Evolutionary conservation across 2,888 invertebrate genomes (phyloP).

Genomic region (Harpalus rubripes): DNA sequence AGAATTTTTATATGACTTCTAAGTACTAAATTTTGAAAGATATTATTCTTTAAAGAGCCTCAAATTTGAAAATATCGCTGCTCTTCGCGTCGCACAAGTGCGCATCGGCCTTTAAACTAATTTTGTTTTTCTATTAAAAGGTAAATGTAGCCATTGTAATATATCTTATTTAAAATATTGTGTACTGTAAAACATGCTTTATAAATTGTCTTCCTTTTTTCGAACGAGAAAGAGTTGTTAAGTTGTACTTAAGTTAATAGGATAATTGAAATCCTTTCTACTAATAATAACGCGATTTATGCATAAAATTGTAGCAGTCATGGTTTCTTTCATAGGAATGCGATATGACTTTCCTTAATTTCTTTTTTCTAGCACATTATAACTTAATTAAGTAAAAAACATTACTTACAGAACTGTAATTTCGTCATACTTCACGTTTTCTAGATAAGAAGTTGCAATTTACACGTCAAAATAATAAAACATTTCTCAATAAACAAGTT

Average conservation of each 20-base stretch:
- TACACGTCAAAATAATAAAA: not conserved
- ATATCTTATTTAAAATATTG: too few species aligned
- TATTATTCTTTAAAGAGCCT: too few species aligned
- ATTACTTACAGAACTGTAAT: slow-evolving; percentile 2
- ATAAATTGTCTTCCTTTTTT: not conserved
- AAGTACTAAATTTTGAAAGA: too few species aligned
- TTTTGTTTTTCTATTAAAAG: too few species aligned
- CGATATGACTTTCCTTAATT: slow-evolving; percentile 44
- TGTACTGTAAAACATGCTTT: not conserved
- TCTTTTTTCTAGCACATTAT: slow-evolving; percentile 52
- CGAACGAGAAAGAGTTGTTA: not conserved
- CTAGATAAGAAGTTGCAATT: not conserved
- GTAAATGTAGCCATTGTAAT: too few species aligned
- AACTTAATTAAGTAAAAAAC: slow-evolving; percentile 26
- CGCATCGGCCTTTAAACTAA: too few species aligned
- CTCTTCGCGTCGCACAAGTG: too few species aligned
- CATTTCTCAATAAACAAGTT: not conserved
- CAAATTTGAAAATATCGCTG: too few species aligned
- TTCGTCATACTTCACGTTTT: slow-evolving; percentile 17
- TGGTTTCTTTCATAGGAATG: slow-evolving; percentile 60
- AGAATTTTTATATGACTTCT: too few species aligned
- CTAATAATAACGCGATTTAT: slow-evolving; percentile 35
- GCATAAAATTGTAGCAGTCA: slow-evolving; percentile 51
- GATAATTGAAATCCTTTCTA: slow-evolving; percentile 51
- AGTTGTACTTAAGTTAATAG: not conserved